Percentiles rank a stretch among this genome's conserved stretches.
These are phyloP conservation scores for Elymnias hypermnestra DNA, from an alignment of 1,140 invertebrate species.

Conservation along the genomic window DNA sequence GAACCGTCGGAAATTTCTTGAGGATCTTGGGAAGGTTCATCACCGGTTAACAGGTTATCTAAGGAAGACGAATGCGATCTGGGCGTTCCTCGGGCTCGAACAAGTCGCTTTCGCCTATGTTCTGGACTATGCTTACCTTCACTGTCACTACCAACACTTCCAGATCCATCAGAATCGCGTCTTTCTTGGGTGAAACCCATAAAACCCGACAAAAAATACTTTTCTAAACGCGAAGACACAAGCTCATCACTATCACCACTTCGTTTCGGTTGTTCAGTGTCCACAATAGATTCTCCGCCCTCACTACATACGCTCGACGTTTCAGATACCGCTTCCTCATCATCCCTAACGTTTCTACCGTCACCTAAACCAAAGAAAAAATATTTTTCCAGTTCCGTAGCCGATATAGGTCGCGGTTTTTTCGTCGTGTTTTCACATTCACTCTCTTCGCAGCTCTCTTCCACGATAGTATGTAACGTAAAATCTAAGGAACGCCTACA, in stretches of 20 bases:
- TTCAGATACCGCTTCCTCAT: slow-evolving; percentile 88
- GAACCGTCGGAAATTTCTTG: slow-evolving; percentile 82
- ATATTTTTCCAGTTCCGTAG: slow-evolving; percentile 93
- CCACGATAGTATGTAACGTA: slow-evolving; percentile 93
- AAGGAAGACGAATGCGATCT: slow-evolving; percentile 87
- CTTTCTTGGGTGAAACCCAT: slow-evolving; percentile 86
- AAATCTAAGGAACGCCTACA: slow-evolving; percentile 89
- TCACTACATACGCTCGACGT: slow-evolving; percentile 92
- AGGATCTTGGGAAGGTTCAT: slow-evolving; percentile 74
- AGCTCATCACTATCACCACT: slow-evolving; percentile 82
- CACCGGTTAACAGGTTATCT: slow-evolving; percentile 82
- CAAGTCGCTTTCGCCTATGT: slow-evolving; percentile 86
- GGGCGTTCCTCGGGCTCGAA: slow-evolving; percentile 86
- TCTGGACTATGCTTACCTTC: slow-evolving; percentile 91
- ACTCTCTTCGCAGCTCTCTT: slow-evolving; percentile 95
- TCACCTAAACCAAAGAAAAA: slow-evolving; percentile 91
- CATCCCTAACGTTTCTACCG: slow-evolving; percentile 77
- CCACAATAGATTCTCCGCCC: slow-evolving; percentile 81
- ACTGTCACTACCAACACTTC: slow-evolving; percentile 89
- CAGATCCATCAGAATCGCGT: slow-evolving; percentile 88
- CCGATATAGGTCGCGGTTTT: slow-evolving; percentile 80
- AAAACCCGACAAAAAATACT: slow-evolving; percentile 92
- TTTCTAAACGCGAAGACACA: slow-evolving; percentile 90
- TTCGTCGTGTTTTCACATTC: slow-evolving; percentile 83
- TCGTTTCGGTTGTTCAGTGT: slow-evolving; percentile 74